These are phyloP conservation scores for Ichneumon xanthorius DNA, from an alignment of 2,888 invertebrate genomes.

Conservation along the genomic window DNA sequence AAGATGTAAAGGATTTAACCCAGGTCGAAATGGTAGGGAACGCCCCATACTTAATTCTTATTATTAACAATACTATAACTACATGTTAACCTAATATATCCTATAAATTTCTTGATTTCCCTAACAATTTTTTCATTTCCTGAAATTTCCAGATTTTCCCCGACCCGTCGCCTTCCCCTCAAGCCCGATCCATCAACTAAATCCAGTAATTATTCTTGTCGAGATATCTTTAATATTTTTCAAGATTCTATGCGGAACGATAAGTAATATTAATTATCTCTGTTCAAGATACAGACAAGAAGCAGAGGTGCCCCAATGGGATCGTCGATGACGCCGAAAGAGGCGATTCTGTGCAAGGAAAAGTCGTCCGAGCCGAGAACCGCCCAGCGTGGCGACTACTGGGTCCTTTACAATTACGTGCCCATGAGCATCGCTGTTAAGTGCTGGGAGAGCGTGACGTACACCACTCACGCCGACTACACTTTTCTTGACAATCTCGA, in stretches of 20 bases:
- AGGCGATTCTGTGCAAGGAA: constrained; percentile 88
- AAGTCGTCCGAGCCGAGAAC: constrained; percentile 87
- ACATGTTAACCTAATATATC: too few species aligned
- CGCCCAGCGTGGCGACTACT: constrained; percentile 92
- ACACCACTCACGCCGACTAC: constrained; percentile 96
- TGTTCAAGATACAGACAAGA: constrained; percentile 52
- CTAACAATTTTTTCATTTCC: not conserved
- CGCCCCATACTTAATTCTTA: too few species aligned
- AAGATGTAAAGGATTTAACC: too few species aligned
- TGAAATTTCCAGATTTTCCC: too few species aligned
- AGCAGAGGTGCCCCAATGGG: constrained; percentile 51
- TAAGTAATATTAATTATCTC: constrained; percentile 4
- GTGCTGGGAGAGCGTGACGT: constrained; percentile 95
- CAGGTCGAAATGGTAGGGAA: too few species aligned
- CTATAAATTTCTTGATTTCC: too few species aligned
- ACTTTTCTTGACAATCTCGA: constrained; percentile 96
- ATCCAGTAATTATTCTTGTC: too few species aligned
- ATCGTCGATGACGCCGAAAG: constrained; percentile 82
- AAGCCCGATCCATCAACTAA: too few species aligned
- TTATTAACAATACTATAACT: too few species aligned
- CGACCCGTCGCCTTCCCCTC: too few species aligned
- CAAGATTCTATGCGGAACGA: not conserved
- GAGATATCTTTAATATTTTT: too few species aligned
- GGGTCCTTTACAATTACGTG: constrained; percentile 95
- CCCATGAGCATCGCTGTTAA: constrained; percentile 88